A percentile compares a stretch with the other conserved stretches of the same genome.
These are phyloP conservation scores for Thereva nobilitata DNA, from an alignment of 2,888 invertebrate genomes.

Conservation along the genomic window DNA sequence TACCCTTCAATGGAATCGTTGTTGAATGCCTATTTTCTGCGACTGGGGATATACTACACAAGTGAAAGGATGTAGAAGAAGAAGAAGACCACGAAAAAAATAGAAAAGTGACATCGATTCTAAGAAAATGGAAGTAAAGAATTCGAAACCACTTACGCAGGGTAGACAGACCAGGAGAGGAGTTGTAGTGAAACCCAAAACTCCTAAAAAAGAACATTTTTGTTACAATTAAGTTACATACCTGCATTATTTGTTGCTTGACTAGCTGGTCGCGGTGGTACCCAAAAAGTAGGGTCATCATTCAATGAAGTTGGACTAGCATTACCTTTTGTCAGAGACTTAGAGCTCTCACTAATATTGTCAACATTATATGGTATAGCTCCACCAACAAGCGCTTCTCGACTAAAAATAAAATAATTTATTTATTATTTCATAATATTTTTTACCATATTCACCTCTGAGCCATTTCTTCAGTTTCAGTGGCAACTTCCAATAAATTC, in stretches of 20 bases:
- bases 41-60: no score
- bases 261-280: constrained; percentile 49
- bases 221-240: constrained; percentile 28
- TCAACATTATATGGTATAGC: constrained; percentile 56
- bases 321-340: constrained; percentile 51
- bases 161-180: no score
- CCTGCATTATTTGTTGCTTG: constrained; percentile 47
- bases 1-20: no score
- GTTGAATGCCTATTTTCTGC: no score
- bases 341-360: constrained; percentile 55
- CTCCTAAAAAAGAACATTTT: no score
- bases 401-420: constrained; percentile 47
- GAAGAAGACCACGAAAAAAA: no score
- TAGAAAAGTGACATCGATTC: no score
- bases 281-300: constrained; percentile 60
- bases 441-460: constrained; percentile 51
- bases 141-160: no score
- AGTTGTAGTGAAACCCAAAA: no score
- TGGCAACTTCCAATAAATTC: constrained; percentile 61
- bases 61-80: no score
- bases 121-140: no score
- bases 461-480: constrained; percentile 55
- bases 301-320: constrained; percentile 56
- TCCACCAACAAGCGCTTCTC: constrained; percentile 58
- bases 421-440: neutral